Evolutionary conservation across 2,888 invertebrate genomes (phyloP), one percentile per base, ranked within the genome.

Genomic region (Coleophora flavipennella): DNA sequence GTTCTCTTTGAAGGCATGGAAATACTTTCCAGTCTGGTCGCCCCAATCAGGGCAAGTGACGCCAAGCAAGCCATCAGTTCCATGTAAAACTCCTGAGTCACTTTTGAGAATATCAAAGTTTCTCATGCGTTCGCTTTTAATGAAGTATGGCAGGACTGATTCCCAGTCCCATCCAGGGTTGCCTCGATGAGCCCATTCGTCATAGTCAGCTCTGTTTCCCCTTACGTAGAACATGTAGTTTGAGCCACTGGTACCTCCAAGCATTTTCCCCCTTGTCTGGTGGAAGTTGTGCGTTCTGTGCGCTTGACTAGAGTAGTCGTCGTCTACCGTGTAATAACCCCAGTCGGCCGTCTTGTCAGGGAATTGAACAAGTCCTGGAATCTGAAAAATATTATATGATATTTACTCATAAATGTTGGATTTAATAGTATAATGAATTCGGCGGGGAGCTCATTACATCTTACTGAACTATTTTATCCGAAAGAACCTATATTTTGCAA

Each of bases 151-250:
- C 7, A 44, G 36, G 2, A 53, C 49, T 1, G 44, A 43, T 7
- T 53, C 42, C 50, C 48, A 57, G 20, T 53, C 49, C 60, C 60
- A 60, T 0, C 52, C 52, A 0, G 67, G 20, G n/a, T 89, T 89
- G 1, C 90, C 92, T 38, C 85, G 53, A 3, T 71, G 72, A 0
- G 86, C 88, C 93, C 93, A 94, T 1, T 79, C 62, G 1, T 77
- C 55, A 55, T 86, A 91, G 55, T 91, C 91, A 6, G 60, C 62
- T 26, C 83, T 76, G 57, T 88, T 88, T 0, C 91, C 91, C 42
- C 87, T 72, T 0, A 88, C 67, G 53, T 90, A 88, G 1, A 88
- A 49, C 89, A 90, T 88, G 31, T 81, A 87, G 57, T 91, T 91
- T 3, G 89, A 70, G 1, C 81, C 72, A 36, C 88, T 89, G 10